Evolutionary conservation across 2,113 vertebrate genomes (phyloP).

Genomic region (Antigone vipio): DNA sequence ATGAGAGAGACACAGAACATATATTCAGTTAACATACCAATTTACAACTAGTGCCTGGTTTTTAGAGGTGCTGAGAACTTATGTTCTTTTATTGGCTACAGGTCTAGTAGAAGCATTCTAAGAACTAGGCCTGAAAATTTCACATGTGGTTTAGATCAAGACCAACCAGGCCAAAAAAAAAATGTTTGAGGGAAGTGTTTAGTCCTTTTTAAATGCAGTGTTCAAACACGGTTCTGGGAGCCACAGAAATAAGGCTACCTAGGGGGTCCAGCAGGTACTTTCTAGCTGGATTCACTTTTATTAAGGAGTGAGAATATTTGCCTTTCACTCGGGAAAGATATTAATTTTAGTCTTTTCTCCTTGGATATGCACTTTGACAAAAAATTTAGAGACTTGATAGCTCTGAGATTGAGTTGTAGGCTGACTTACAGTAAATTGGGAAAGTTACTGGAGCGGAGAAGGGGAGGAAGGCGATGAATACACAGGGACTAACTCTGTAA

Average conservation of each 20-base stretch:
- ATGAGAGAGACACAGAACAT: background rate
- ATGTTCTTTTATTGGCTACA: accelerated
- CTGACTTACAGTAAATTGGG: background rate
- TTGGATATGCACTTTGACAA: background rate
- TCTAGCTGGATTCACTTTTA: background rate
- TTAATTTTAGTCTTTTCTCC: background rate
- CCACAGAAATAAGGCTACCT: background rate
- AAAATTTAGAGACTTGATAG: background rate
- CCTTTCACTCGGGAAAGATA: background rate
- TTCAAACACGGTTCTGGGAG: background rate
- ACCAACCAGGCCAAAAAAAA: background rate
- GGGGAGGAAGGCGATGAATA: background rate
- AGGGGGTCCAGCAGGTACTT: background rate
- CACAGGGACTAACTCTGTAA: background rate
- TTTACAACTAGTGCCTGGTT: background rate
- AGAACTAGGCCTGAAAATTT: background rate
- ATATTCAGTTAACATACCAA: background rate
- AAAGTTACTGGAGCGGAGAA: background rate
- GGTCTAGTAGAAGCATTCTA: accelerated
- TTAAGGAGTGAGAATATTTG: background rate
- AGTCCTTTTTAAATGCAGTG: background rate
- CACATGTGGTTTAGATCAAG: background rate
- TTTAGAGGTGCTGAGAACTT: background rate
- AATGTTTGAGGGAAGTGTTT: background rate
- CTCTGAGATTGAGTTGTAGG: background rate